Evolutionary conservation across 2,888 invertebrate species (phyloP), one percentile per base, ranked within the genome.

Genomic region (Drosophila diplacantha): DNA sequence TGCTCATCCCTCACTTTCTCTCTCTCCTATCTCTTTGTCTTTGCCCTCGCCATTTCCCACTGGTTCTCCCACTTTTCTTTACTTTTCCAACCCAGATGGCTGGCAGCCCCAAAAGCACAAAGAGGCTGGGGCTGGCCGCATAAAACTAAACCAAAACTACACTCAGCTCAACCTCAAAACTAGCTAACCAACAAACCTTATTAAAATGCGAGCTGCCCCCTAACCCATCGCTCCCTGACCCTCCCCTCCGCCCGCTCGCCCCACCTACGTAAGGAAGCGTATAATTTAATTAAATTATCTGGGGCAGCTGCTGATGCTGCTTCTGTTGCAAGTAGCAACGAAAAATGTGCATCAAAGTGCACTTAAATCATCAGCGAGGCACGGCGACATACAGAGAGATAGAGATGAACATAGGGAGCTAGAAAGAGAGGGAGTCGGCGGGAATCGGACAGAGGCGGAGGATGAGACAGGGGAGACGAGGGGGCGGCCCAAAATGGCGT

Each of bases 321-420:
- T 65, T 51, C 66, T 50, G 55, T 55, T 60, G 74, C 61, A 60
- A 64, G 71, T 69, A 69, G 80, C 78, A 77, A 83, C 79, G 81
- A 83, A 83, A 80, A 80, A 80, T 83, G 82, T 78, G 83, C 79
- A 80, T 80, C 81, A 80, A 80, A 80, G 83, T 83, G 83, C 79
- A 80, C 83, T 80, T 80, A 80, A 83, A 80, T 80, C 79, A 81
- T 83, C 81, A 83, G 83, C 79, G 74, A 81, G 79, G 79, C 83
- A 80, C 79, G 83, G 81, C 74, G 75, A 83, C 81, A 81, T 68
- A 77, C 83, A 77, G 72, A 73, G 34, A 60, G 39, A 53, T 58
- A 55, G 39, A 53, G 34, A 52, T 16, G 52, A 43, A 39, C 32
- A 39, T 51, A 55, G 47, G 20, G 37, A 54, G 56, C 34, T 34